Percentiles rank a stretch among this genome's conserved stretches.
phyloP scores from a whole-genome alignment of 2,888 invertebrate genomes.

The Tholera decimalis region DNA sequence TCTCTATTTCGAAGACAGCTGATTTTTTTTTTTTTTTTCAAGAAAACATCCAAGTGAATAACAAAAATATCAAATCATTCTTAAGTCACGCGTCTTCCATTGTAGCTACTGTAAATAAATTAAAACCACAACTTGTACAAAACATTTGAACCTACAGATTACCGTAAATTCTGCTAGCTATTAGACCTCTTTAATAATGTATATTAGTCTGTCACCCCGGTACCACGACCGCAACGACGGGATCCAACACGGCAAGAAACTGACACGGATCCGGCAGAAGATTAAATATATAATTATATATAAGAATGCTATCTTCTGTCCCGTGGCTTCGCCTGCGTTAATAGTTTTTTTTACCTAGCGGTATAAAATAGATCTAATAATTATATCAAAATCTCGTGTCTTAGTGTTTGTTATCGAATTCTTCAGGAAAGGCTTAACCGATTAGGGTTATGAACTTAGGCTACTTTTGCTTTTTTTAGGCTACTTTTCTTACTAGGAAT shows the following conservation, averaged over 20 bases:
- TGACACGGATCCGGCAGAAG: background rate
- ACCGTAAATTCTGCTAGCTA: slow-evolving; percentile 4
- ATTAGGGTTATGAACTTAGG: too few species aligned
- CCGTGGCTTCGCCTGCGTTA: too few species aligned
- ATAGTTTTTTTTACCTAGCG: too few species aligned
- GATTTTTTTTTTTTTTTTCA: too few species aligned
- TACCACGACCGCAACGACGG: slow-evolving; percentile 22
- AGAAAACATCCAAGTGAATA: background rate
- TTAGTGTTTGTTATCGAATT: too few species aligned
- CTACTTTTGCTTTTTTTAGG: too few species aligned
- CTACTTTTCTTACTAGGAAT: too few species aligned
- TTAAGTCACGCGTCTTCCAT: background rate
- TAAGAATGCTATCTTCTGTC: too few species aligned
- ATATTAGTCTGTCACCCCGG: slow-evolving; percentile 16
- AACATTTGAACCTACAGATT: background rate
- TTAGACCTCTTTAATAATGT: slow-evolving; percentile 40
- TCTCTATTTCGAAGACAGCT: too few species aligned
- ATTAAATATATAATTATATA: background rate
- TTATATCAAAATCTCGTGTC: too few species aligned
- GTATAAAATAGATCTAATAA: too few species aligned
- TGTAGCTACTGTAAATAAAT: background rate
- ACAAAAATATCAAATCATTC: background rate
- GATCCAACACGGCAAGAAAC: background rate
- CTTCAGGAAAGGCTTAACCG: too few species aligned
- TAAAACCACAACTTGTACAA: background rate